Evolutionary conservation across 1,140 invertebrate species (phyloP), one percentile per base, ranked within the genome.

Genomic region (Papilio machaon): DNA sequence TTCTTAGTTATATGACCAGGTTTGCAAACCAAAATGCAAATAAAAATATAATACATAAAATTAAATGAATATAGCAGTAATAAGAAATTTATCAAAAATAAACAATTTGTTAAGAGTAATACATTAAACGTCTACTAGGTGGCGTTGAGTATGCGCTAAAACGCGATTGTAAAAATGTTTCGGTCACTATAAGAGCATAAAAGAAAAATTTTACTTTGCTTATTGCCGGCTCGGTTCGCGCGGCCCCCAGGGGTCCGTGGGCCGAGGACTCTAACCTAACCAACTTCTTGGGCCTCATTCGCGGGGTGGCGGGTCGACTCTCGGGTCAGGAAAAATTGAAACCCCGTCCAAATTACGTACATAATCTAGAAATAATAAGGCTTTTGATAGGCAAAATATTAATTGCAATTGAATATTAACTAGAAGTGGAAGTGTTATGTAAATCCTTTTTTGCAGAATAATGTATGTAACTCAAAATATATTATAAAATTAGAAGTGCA

Each of bases 321-420:
- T 89, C 90, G 91, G 84, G 91, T 91, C 93, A 94, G 67, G 93
- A 91, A 92, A 91, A 94, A 94, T 91, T 92, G 93, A 94, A 94
- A 94, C 88, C 87, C 88, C 89, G 89, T 83, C 77, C 86, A 73
- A 82, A 73, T 54, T 82, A 80, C 49, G 38, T 30, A 78, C 6
- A 6, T 78, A 38, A 8, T 49, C 64, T 70, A 70, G 64, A 2
- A 6, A 49, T 38, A 17, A 78, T n/a, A 30, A 52, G 49, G n/a
- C 5, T 60, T 77, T 78, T 78, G 75, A 78, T 78, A 78, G 75
- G 75, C 60, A 60, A 78, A 78, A 77, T 3, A 35, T 30, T 70
- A 67, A 23, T 23, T 67, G 15, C 30, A 70, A 35, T 15, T 73
- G 6, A 60, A 60, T 49, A 11, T 49, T 13, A 49, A 1, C 47